These are phyloP conservation scores for Poecile montanus DNA, from an alignment of 2,797 vertebrate species.

Conservation along the genomic window DNA sequence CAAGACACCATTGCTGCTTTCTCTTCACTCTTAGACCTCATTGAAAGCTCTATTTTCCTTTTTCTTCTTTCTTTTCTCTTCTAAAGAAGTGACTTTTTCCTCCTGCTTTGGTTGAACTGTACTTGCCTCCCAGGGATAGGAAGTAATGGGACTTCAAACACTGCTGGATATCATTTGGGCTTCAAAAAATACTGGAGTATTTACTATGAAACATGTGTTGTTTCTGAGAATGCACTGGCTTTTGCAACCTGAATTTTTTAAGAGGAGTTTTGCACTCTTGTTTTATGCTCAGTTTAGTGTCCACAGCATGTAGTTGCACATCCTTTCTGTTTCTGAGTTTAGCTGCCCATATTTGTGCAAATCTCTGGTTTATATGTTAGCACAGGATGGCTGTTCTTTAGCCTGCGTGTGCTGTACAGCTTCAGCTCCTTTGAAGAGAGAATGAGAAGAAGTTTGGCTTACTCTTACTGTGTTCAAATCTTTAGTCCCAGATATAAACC, in stretches of 20 bases:
- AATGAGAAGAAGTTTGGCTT: not conserved
- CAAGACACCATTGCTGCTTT: not conserved
- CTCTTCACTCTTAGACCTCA: not conserved
- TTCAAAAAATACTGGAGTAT: not conserved
- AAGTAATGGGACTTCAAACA: not conserved
- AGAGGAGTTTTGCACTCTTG: no score
- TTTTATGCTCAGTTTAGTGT: not conserved
- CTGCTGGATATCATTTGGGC: not conserved
- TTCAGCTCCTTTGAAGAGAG: not conserved
- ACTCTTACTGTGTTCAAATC: not conserved
- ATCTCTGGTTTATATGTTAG: not conserved
- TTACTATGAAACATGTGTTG: not conserved
- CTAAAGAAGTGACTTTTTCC: not conserved
- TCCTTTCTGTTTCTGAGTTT: not conserved
- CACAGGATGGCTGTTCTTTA: not conserved
- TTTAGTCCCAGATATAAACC: not conserved
- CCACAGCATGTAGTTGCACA: not conserved
- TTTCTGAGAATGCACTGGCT: not conserved
- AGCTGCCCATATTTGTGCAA: not conserved
- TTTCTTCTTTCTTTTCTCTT: not conserved
- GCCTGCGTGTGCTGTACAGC: rapidly evolving
- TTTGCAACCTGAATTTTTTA: not conserved
- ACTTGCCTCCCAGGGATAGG: not conserved
- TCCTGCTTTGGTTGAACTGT: not conserved
- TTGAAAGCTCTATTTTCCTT: not conserved